phyloP scores from a whole-genome alignment of 2,797 vertebrate genomes.

The Eleutherodactylus coqui region DNA sequence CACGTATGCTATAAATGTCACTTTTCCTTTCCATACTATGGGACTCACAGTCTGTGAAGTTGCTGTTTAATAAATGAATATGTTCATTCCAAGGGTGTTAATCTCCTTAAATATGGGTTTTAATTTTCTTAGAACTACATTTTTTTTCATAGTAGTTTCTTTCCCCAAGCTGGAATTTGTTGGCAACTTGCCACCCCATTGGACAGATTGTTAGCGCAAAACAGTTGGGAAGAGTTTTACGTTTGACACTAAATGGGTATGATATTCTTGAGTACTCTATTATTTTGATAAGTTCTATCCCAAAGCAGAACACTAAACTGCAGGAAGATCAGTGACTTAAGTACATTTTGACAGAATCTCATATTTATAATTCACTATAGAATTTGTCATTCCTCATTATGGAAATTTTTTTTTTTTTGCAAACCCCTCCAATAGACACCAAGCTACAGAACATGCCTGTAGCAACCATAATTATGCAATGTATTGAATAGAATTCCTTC shows the following conservation, averaged over 20 bases:
- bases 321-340: slow-evolving; percentile 62
- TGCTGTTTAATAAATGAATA: slow-evolving; percentile 65
- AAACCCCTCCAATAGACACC: slow-evolving; percentile 25
- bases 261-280: slow-evolving; percentile 60
- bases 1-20: slow-evolving; percentile 28
- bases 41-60: slow-evolving; percentile 57
- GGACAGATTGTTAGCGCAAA: slow-evolving; percentile 49
- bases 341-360: slow-evolving; percentile 63
- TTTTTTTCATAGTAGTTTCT: slow-evolving; percentile 56
- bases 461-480: slow-evolving; percentile 31
- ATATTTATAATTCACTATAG: slow-evolving; percentile 66
- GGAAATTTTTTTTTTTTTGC: slow-evolving; percentile 27
- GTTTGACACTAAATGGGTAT: slow-evolving; percentile 60
- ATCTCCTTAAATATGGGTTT: slow-evolving; percentile 60
- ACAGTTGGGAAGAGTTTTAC: slow-evolving; percentile 12
- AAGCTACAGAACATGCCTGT: slow-evolving; percentile 39
- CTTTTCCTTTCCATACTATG: neutral
- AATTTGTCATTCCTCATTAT: slow-evolving; percentile 52
- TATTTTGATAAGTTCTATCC: slow-evolving; percentile 54
- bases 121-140: slow-evolving; percentile 62
- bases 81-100: slow-evolving; percentile 56
- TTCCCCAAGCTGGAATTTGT: slow-evolving; percentile 59
- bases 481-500: neutral
- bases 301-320: slow-evolving; percentile 24
- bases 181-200: slow-evolving; percentile 59